These are phyloP conservation scores for Henricia sp. DNA, from an alignment of 53 echinoderm and acorn worm genomes.

Conservation along the genomic window DNA sequence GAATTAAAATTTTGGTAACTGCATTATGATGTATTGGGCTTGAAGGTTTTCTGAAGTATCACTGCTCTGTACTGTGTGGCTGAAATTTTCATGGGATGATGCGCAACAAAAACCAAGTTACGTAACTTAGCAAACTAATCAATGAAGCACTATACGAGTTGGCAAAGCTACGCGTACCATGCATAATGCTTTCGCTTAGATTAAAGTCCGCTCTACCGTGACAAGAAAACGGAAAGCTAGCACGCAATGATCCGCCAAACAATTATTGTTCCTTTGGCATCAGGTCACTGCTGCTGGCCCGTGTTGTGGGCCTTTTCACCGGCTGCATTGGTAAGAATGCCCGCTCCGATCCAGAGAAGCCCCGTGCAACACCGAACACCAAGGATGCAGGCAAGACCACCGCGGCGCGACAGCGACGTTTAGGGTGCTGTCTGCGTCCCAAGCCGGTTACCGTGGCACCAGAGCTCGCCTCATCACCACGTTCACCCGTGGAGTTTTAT, in stretches of 20 bases:
- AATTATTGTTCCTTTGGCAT: background rate
- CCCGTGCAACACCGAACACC: background rate
- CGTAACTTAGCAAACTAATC: background rate
- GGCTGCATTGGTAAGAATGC: background rate
- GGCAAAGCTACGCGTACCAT: background rate
- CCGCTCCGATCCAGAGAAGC: background rate
- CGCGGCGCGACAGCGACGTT: background rate
- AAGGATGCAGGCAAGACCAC: background rate
- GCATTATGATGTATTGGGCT: no score
- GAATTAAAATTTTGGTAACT: no score
- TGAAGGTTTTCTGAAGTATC: no score
- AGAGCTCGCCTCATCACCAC: background rate
- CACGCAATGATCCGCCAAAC: background rate
- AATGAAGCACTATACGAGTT: background rate
- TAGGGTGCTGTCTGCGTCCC: background rate
- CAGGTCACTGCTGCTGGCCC: slow-evolving; percentile 23
- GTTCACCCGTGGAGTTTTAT: background rate
- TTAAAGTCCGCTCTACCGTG: slow-evolving; percentile 28
- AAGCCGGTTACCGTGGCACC: background rate
- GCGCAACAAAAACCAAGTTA: no score
- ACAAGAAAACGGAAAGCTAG: background rate
- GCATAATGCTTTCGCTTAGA: background rate
- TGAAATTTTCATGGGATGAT: no score
- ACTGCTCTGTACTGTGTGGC: no score
- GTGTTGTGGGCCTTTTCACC: background rate